Base-by-base conservation (phyloP, 2,888 invertebrate genomes). In the Caenorhabditis angaria region DNA sequence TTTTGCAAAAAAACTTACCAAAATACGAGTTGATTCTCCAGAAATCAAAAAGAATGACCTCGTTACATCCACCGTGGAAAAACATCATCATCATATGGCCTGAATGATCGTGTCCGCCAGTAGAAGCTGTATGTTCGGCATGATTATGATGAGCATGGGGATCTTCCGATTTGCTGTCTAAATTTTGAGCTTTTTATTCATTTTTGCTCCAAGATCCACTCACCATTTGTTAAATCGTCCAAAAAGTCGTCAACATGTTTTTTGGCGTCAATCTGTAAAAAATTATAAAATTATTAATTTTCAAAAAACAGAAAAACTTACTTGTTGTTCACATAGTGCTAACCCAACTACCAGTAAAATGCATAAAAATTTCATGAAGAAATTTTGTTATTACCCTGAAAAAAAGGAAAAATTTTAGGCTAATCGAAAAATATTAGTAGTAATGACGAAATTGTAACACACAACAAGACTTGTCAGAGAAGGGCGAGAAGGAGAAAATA, bases 21-120 rank as follows among this genome's bases (percentile, higher is more conserved):
- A n/a, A 18, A 1, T 20, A 29, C 12, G 79, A 65, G 22, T 83
- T 66, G 25, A 80, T 83, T 53, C 76, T 73, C 85, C 83, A 88
- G 59, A 75, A 87, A 53, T 84, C 81, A 63, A 87, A 86, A 5
- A 87, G 73, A 48, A 87, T 78, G 22, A 85, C 82, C 70, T 87
- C 87, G 4, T 78, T 68, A 59, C 47, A 77, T 18, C 85, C 85
- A 14, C 78, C 77, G 62, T 87, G 86, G 60, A 87, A 86, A 73
- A 75, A 85, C 83, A 85, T 86, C 68, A 80, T 80, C 86, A 87
- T 87, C 63, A 68, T 56, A 61, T 80, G 78, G 1, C 64, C 68
- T 24, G 41, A 22, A 58, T 32, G 32, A 41, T 58, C 50, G 12
- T 24, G 24, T n/a, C 8, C 20, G 32, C 32, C 41, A 28, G 55